phyloP scores from a whole-genome alignment of 1,140 invertebrate species.

The Brachionus asplanchnoidis region DNA sequence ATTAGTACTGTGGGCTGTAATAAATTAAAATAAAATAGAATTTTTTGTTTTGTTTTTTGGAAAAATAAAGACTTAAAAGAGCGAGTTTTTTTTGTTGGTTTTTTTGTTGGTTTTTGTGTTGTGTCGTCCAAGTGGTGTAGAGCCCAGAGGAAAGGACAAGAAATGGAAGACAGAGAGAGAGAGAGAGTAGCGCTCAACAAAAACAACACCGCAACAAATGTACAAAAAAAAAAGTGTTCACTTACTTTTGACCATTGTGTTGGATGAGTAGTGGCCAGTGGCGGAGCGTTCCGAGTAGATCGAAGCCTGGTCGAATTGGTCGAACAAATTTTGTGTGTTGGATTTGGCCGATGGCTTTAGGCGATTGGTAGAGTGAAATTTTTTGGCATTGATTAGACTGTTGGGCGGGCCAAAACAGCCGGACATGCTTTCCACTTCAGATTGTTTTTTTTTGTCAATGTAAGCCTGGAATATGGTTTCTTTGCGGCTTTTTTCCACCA shows the following conservation, averaged over 20 bases:
- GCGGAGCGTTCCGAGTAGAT: slow-evolving; percentile 1
- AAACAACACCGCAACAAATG: slow-evolving; percentile 32
- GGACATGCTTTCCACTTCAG: not conserved
- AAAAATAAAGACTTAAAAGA: not conserved
- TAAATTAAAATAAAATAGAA: slow-evolving; percentile 12
- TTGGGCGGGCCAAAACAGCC: not conserved
- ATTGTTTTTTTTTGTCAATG: slow-evolving; percentile 39
- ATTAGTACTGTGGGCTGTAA: slow-evolving; percentile 31
- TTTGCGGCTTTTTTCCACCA: slow-evolving; percentile 34
- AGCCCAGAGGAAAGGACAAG: not conserved
- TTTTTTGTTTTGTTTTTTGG: not conserved
- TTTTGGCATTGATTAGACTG: slow-evolving; percentile 26
- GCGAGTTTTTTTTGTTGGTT: slow-evolving; percentile 26
- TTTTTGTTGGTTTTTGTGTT: too few species aligned
- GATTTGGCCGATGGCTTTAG: not conserved
- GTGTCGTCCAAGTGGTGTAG: not conserved
- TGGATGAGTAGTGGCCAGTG: not conserved
- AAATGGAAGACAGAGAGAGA: too few species aligned
- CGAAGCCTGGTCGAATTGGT: not conserved
- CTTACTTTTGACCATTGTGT: slow-evolving; percentile 38
- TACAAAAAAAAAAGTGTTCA: not conserved
- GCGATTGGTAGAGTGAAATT: slow-evolving; percentile 38
- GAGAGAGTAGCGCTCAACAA: not conserved
- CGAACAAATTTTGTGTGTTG: slow-evolving; percentile 4
- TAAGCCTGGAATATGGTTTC: slow-evolving; percentile 41